Evolutionary conservation across 2,113 vertebrate genomes (phyloP).

Genomic region (Gobius niger): DNA sequence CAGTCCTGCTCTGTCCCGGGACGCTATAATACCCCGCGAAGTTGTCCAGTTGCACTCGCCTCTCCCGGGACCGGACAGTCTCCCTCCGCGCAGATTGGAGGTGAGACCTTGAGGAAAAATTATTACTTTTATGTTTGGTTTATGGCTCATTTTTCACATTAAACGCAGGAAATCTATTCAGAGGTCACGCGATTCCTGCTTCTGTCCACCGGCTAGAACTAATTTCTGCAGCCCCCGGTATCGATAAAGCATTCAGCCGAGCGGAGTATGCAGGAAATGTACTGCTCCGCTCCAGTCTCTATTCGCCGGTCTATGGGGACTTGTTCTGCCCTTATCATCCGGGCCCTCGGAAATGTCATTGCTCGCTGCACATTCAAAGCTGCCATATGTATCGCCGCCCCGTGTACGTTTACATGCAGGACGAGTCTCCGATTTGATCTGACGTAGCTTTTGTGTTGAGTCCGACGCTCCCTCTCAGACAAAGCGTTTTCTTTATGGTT

Average conservation of each 20-base stretch:
- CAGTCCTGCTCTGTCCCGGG: constrained; percentile 27
- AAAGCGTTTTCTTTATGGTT: background rate
- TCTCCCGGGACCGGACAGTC: constrained; percentile 61
- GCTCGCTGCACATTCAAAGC: constrained; percentile 24
- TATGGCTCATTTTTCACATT: constrained; percentile 85
- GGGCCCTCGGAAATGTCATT: constrained; percentile 64
- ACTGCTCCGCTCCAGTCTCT: constrained; percentile 63
- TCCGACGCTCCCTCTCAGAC: background rate
- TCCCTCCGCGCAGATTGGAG: constrained; percentile 65
- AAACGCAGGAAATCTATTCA: constrained; percentile 79
- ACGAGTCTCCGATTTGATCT: too few relatives aligned
- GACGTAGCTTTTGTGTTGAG: background rate
- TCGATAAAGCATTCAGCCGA: constrained; percentile 72
- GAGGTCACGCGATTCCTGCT: constrained; percentile 73
- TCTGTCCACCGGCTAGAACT: constrained; percentile 43
- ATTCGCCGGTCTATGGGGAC: constrained; percentile 68
- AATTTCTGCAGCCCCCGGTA: constrained; percentile 61
- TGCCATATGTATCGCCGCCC: constrained; percentile 14
- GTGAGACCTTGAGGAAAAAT: constrained; percentile 78
- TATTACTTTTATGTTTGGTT: constrained; percentile 83
- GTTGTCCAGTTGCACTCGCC: constrained; percentile 53
- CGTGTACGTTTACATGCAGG: background rate
- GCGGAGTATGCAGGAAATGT: constrained; percentile 68
- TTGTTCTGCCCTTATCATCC: constrained; percentile 60
- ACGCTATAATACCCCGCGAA: constrained; percentile 56